Percentiles rank a stretch among this genome's conserved stretches.
phyloP scores from a whole-genome alignment of 2,888 invertebrate species.

The Sarcophaga variegata region DNA sequence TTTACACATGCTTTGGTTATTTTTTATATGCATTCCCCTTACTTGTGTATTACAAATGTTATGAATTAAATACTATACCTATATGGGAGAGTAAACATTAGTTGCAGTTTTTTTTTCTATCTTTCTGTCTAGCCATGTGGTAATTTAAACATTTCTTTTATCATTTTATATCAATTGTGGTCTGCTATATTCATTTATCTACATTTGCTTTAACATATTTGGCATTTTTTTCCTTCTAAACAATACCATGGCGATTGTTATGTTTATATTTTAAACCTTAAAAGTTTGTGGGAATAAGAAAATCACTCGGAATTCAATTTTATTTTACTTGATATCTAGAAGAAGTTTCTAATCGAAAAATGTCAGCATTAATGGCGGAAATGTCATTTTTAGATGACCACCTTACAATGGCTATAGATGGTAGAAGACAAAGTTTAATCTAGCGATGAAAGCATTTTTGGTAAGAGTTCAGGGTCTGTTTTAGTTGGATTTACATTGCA shows the following conservation, averaged over 20 bases:
- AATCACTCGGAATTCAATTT: too few species aligned
- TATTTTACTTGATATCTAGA: too few species aligned
- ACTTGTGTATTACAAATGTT: background rate
- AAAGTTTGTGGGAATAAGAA: background rate
- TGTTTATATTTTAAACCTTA: conserved; percentile 1
- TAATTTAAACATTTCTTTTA: conserved; percentile 15
- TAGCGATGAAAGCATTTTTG: background rate
- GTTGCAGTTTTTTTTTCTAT: background rate
- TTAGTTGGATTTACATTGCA: background rate
- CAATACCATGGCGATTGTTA: background rate
- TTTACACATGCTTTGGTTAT: background rate
- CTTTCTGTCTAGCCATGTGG: conserved; percentile 43
- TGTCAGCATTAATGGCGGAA: too few species aligned
- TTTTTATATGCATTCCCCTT: conserved; percentile 3
- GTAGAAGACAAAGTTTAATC: too few species aligned
- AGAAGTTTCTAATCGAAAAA: too few species aligned
- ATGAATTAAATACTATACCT: background rate
- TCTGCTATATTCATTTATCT: conserved; percentile 5
- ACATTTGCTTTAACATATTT: conserved; percentile 30
- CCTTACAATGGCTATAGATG: too few species aligned
- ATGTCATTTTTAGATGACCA: too few species aligned
- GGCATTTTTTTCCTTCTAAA: conserved; percentile 16
- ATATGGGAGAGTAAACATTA: background rate
- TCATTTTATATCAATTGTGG: conserved; percentile 12
- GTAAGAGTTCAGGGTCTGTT: background rate